These are phyloP conservation scores for Ceratitis capitata DNA, from an alignment of 1,140 invertebrate genomes.

Conservation along the genomic window DNA sequence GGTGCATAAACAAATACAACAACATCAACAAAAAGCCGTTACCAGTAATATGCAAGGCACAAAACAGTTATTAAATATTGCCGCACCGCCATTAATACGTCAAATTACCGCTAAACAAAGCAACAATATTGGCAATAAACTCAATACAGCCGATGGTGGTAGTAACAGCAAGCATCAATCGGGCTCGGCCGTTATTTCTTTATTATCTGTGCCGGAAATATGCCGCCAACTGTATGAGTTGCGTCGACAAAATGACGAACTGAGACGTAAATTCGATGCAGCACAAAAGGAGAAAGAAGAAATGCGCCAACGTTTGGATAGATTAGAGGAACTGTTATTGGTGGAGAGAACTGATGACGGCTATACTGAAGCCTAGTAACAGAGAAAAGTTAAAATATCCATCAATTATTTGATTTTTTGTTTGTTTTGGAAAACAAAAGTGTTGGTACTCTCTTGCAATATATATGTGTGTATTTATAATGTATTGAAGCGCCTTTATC, in stretches of 20 bases:
- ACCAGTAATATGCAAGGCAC: background rate
- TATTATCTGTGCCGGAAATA: conserved; percentile 58
- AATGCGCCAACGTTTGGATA: conserved; percentile 56
- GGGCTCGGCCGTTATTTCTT: conserved; percentile 52
- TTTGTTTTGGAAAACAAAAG: background rate
- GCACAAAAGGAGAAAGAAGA: conserved; percentile 50
- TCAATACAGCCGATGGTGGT: background rate
- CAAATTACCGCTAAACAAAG: background rate
- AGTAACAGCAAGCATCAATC: background rate
- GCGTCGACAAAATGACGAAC: conserved; percentile 58
- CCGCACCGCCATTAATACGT: conserved; percentile 48
- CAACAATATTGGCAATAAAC: background rate
- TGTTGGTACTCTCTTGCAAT: background rate
- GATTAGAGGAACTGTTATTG: conserved; percentile 56
- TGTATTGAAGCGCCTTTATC: background rate
- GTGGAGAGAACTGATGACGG: conserved; percentile 39
- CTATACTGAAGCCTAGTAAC: conserved; percentile 39
- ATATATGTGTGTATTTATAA: background rate
- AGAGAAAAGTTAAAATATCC: background rate
- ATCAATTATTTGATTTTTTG: background rate
- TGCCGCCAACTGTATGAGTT: conserved; percentile 59
- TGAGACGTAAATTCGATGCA: conserved; percentile 45
- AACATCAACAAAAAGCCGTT: conserved; percentile 43
- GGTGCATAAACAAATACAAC: conserved; percentile 38
- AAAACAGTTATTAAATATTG: conserved; percentile 37